Evolutionary conservation across 2,797 vertebrate species (phyloP), one percentile per base, ranked within the genome.

Genomic region (Sebastes matsubarae): DNA sequence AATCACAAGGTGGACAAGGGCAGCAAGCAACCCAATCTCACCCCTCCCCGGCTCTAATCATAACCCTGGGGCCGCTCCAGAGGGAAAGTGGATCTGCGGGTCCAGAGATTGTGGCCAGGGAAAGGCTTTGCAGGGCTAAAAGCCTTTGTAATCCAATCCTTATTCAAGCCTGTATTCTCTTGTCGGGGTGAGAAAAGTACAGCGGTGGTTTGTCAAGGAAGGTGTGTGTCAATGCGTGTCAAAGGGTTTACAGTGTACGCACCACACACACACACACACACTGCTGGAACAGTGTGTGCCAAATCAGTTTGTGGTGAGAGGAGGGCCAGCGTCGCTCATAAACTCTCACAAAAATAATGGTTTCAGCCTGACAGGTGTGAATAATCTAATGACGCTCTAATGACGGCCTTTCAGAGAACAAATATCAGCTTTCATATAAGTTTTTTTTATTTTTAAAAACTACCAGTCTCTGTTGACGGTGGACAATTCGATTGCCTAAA

Each of bases 81-180:
- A 72, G 83, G 84, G 93, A 93, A 94, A 95, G 92, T 85, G 65
- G 91, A 94, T 92, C 90, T 84, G 54, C 1, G 4, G 79, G 77
- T 79, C 68, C 75, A 74, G 82, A 87, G 86, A 90, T 84, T 88
- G 90, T 68, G 92, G 89, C 81, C 86, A 83, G 90, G 84, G 88
- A 84, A 86, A 76, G 83, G 85, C 87, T 93, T 90, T 88, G 77
- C 68, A 27, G 61, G 67, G 73, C 77, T 82, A 66, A 88, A 84
- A 89, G 87, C 83, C 94, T 95, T 94, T 96, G 95, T 93, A 96
- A 96, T 94, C 78, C 80, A 81, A 95, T 86, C 91, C 91, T 79
- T 20, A 83, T 75, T 82, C 86, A 82, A 67, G 85, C 78, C 79
- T 84, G 84, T 83, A 85, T 84, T 87, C 87, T 89, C 82, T 91